phyloP scores from a whole-genome alignment of 2,888 invertebrate genomes.

The Pecten maximus region DNA sequence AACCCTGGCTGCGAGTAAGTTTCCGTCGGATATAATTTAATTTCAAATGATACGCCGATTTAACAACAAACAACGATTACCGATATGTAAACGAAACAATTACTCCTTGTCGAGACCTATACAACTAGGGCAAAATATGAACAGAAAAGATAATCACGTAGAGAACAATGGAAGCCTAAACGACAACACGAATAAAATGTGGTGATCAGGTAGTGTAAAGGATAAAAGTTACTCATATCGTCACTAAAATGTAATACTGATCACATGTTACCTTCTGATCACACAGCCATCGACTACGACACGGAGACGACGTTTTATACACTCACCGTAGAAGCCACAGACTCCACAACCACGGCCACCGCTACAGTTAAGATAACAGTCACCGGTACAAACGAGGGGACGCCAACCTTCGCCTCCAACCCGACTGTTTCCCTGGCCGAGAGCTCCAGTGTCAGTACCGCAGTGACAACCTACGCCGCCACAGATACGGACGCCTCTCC shows the following conservation, averaged over 20 bases:
- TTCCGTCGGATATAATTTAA: neutral
- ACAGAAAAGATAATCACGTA: no score
- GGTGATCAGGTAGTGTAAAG: no score
- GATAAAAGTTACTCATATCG: no score
- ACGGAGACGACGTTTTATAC: conserved; percentile 48
- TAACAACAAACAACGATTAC: no score
- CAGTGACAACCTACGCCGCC: conserved; percentile 31
- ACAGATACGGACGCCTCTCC: conserved; percentile 65
- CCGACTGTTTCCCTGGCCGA: conserved; percentile 58
- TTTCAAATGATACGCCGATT: no score
- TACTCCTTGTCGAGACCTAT: no score
- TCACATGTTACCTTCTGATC: no score
- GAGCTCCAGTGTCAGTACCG: conserved; percentile 52
- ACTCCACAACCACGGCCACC: conserved; percentile 52
- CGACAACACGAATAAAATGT: no score
- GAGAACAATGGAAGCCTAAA: no score
- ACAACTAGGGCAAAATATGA: no score
- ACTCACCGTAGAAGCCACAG: conserved; percentile 41
- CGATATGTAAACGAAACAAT: no score
- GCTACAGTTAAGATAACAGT: conserved; percentile 53
- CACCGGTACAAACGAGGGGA: conserved; percentile 4
- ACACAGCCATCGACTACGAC: conserved; percentile 4
- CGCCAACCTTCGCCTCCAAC: conserved; percentile 37
- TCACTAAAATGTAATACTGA: no score
- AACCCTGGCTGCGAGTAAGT: conserved; percentile 5